Evolutionary conservation across 2,113 vertebrate genomes (phyloP).

Genomic region (Platichthys stellatus): DNA sequence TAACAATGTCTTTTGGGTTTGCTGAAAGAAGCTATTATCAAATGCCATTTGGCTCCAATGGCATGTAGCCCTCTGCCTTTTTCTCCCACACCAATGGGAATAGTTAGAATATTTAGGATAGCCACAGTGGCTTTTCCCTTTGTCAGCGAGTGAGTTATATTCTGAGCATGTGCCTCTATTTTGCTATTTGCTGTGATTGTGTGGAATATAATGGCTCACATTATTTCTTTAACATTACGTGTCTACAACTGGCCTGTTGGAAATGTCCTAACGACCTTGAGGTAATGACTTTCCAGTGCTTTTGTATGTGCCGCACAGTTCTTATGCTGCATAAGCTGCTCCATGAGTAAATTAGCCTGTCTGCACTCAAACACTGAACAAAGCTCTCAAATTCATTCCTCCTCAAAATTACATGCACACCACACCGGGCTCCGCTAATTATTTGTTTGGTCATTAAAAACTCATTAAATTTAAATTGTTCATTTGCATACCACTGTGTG

Average conservation of each 20-base stretch:
- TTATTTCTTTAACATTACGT: constrained; percentile 67
- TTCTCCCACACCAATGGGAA: constrained; percentile 83
- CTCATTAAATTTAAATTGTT: constrained; percentile 88
- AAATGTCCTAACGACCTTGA: constrained; percentile 75
- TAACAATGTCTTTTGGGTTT: constrained; percentile 98
- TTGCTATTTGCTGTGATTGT: constrained; percentile 69
- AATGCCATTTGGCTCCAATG: constrained; percentile 96
- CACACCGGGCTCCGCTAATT: constrained; percentile 82
- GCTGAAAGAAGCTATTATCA: constrained; percentile 91
- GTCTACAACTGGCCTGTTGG: constrained; percentile 62
- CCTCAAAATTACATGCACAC: constrained; percentile 82
- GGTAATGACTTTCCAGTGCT: constrained; percentile 66
- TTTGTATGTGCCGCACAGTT: constrained; percentile 49
- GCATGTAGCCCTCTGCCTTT: constrained; percentile 82
- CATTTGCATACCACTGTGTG: constrained; percentile 86
- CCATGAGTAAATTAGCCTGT: constrained; percentile 75
- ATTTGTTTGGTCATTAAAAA: constrained; percentile 88
- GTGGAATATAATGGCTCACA: constrained; percentile 61
- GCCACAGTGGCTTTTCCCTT: constrained; percentile 75
- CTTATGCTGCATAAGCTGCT: constrained; percentile 60
- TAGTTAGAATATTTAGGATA: constrained; percentile 82
- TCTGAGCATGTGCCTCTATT: constrained; percentile 67
- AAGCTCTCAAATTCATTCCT: constrained; percentile 79
- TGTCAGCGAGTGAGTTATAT: constrained; percentile 76
- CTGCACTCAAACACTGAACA: constrained; percentile 77